These are phyloP conservation scores for Peromyscus californicus DNA, from an alignment of 2,113 vertebrate species.

Conservation along the genomic window DNA sequence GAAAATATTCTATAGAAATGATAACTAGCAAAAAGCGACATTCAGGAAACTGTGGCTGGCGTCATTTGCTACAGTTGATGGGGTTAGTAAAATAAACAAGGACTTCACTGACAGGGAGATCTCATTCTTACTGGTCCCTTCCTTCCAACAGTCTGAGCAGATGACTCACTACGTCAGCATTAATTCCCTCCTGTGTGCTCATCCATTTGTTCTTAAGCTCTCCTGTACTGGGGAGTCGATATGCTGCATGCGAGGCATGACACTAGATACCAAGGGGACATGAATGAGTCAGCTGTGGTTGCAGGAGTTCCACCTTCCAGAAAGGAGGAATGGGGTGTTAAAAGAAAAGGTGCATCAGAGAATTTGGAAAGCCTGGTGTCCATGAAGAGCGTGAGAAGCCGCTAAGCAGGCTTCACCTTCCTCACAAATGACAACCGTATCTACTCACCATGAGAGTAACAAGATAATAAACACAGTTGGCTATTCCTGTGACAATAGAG, in stretches of 20 bases:
- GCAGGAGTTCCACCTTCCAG: not conserved
- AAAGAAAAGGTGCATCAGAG: not conserved
- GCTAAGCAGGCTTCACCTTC: too few relatives aligned
- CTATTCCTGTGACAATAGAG: not conserved
- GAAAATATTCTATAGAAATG: not conserved
- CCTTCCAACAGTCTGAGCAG: not conserved
- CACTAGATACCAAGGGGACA: rapidly evolving
- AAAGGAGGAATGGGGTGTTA: not conserved
- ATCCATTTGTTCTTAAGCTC: too few relatives aligned
- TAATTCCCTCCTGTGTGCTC: not conserved
- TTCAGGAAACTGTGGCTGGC: not conserved
- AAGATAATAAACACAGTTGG: not conserved
- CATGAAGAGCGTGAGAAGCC: not conserved
- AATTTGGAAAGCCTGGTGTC: not conserved
- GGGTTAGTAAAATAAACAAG: not conserved
- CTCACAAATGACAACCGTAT: not conserved
- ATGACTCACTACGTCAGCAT: not conserved
- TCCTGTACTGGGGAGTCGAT: rapidly evolving
- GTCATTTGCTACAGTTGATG: not conserved
- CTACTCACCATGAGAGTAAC: not conserved
- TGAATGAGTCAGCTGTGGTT: not conserved
- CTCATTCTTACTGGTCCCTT: not conserved
- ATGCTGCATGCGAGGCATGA: rapidly evolving
- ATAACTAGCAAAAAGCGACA: not conserved
- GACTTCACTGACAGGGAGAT: not conserved